Evolutionary conservation across 37 sponge, comb jelly and placozoan genomes (phyloP), one percentile per base, ranked within the genome.

Genomic region (Spongilla lacustris): DNA sequence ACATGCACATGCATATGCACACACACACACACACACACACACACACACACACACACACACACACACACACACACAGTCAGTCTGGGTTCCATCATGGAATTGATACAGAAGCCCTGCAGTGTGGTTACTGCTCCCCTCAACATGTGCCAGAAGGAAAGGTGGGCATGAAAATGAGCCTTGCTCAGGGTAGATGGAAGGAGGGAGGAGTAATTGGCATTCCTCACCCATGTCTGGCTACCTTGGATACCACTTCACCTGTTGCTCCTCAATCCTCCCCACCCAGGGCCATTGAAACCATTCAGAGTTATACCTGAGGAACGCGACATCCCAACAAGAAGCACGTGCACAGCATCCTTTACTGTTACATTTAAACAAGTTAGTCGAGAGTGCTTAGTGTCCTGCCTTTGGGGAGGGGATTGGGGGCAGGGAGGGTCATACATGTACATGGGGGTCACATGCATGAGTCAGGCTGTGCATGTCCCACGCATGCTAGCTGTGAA

Each of bases 361-460:
- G 69, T 94, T 35, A 80, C 84, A 75, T 97, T 97, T 71, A 86
- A 73, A 49, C 97, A 95, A 67, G 92, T 89, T 58, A 82, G 91
- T 66, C 30, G 37, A n/a, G n/a, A n/a, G n/a, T 2, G 9, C 67
- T 4, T 50, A 70, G 48, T 75, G 48, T 8, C 14, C 71, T 32
- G 58, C 35, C 17, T n/a, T n/a, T n/a, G n/a, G n/a, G n/a, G n/a
- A n/a, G n/a, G n/a, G n/a, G n/a, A n/a, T n/a, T n/a, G n/a, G n/a
- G n/a, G 28, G 81, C 2, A 27, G 71, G 73, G 48, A 31, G 77
- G 27, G 10, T n/a, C n/a, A n/a, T n/a, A n/a, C n/a, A n/a, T n/a
- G n/a, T n/a, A n/a, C n/a, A n/a, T n/a, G n/a, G n/a, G n/a, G n/a
- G n/a, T n/a, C n/a, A n/a, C n/a, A n/a, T n/a, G n/a, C n/a, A n/a